Percentiles rank a stretch among this genome's conserved stretches.
phyloP scores from a whole-genome alignment of 1,140 invertebrate genomes.

The Drosophila hydei region DNA sequence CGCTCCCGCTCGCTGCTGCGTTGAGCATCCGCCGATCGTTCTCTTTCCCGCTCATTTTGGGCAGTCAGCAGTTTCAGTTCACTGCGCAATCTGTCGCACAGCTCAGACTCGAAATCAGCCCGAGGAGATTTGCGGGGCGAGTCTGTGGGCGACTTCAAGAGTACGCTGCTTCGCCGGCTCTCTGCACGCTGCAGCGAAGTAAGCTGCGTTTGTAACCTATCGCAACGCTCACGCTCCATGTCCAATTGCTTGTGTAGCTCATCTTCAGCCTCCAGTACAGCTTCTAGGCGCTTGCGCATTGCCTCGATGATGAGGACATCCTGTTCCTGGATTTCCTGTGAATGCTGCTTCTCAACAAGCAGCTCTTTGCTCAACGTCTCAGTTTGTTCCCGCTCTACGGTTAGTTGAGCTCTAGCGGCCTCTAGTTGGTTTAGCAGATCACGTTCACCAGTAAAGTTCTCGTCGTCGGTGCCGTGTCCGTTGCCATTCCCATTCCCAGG shows the following conservation, averaged over 20 bases:
- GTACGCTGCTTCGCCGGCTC: slow-evolving; percentile 66
- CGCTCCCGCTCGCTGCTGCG: slow-evolving; percentile 84
- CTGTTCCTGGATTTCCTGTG: slow-evolving; percentile 85
- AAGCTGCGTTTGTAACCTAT: slow-evolving; percentile 84
- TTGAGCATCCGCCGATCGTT: slow-evolving; percentile 83
- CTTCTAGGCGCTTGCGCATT: slow-evolving; percentile 86
- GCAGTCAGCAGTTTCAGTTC: slow-evolving; percentile 85
- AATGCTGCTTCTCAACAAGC: slow-evolving; percentile 84
- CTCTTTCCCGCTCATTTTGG: slow-evolving; percentile 85
- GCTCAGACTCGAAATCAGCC: slow-evolving; percentile 83
- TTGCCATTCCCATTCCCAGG: slow-evolving; percentile 26
- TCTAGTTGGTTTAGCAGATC: slow-evolving; percentile 79
- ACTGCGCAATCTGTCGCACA: slow-evolving; percentile 84
- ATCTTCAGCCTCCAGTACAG: slow-evolving; percentile 86
- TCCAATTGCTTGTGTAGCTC: slow-evolving; percentile 86
- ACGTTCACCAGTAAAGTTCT: slow-evolving; percentile 77
- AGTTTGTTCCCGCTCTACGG: slow-evolving; percentile 84
- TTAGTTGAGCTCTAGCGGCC: slow-evolving; percentile 83
- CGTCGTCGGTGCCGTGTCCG: slow-evolving; percentile 72
- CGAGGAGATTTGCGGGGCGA: slow-evolving; percentile 75
- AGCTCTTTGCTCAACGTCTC: slow-evolving; percentile 85
- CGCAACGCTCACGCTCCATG: slow-evolving; percentile 85
- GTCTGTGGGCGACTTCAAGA: slow-evolving; percentile 73
- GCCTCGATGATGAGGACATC: slow-evolving; percentile 87
- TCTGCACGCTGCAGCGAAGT: slow-evolving; percentile 74